Percentiles rank a stretch among this genome's conserved stretches.
These are phyloP conservation scores for Sebastes iracundus DNA, from an alignment of 2,797 vertebrate genomes.

Conservation along the genomic window DNA sequence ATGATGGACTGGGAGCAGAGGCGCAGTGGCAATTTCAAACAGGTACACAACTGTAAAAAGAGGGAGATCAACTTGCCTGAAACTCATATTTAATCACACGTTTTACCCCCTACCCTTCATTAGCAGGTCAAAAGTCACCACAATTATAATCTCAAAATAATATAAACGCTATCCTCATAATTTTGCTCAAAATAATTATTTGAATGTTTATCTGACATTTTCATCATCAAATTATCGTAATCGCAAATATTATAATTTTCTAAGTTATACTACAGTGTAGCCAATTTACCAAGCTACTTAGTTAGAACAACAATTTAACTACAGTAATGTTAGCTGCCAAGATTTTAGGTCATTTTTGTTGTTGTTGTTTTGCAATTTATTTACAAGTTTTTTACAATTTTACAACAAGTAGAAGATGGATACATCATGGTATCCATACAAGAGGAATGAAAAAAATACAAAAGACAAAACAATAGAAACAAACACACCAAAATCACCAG, in stretches of 20 bases:
- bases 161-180: neutral
- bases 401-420: no score
- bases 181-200: neutral
- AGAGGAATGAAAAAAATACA: no score
- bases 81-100: neutral
- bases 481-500: no score
- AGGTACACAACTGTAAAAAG: conserved; percentile 80
- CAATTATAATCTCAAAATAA: neutral
- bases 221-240: neutral
- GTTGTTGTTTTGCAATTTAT: no score
- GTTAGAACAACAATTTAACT: neutral
- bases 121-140: neutral
- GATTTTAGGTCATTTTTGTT: neutral
- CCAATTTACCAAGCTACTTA: neutral
- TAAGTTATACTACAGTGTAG: neutral
- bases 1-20: conserved; percentile 99
- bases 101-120: accelerated
- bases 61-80: neutral
- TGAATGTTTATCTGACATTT: neutral
- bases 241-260: neutral
- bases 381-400: no score
- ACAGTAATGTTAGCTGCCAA: neutral
- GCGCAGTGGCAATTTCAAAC: conserved; percentile 96
- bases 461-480: no score
- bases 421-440: no score